These are phyloP conservation scores for Lathronympha strigana DNA, from an alignment of 2,888 invertebrate species.

Conservation along the genomic window DNA sequence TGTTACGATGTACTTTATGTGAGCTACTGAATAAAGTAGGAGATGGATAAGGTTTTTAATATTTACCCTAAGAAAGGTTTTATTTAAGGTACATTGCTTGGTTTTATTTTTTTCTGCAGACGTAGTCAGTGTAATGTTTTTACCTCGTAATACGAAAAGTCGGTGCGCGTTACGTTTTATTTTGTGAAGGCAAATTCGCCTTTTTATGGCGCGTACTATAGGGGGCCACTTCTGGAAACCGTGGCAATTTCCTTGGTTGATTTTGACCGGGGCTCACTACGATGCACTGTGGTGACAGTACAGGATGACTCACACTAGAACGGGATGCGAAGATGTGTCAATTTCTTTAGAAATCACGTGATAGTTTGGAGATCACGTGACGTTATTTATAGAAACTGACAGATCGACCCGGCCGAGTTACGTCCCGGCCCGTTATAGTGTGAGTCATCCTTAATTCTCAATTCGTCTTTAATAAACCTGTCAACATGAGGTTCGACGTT, in stretches of 20 bases:
- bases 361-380: too few species aligned
- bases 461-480: too few species aligned
- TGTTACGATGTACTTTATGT: constrained; percentile 42
- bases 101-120: constrained; percentile 28
- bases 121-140: constrained; percentile 28
- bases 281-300: not conserved
- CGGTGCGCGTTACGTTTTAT: not conserved
- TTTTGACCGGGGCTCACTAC: not conserved
- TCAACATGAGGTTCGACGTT: too few species aligned
- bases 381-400: too few species aligned
- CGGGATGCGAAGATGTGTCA: too few species aligned
- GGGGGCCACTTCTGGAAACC: not conserved
- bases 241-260: not conserved
- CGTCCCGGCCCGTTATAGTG: too few species aligned
- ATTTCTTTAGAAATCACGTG: too few species aligned
- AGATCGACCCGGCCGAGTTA: too few species aligned
- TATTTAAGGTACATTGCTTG: constrained; percentile 40
- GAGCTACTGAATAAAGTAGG: constrained; percentile 50
- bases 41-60: constrained; percentile 47
- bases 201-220: not conserved
- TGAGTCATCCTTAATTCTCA: too few species aligned
- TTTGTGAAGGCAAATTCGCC: not conserved
- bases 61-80: constrained; percentile 43
- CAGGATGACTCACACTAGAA: too few species aligned
- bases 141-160: constrained; percentile 20